phyloP scores from a whole-genome alignment of 2,888 invertebrate species.

The Trilocha varians region DNA sequence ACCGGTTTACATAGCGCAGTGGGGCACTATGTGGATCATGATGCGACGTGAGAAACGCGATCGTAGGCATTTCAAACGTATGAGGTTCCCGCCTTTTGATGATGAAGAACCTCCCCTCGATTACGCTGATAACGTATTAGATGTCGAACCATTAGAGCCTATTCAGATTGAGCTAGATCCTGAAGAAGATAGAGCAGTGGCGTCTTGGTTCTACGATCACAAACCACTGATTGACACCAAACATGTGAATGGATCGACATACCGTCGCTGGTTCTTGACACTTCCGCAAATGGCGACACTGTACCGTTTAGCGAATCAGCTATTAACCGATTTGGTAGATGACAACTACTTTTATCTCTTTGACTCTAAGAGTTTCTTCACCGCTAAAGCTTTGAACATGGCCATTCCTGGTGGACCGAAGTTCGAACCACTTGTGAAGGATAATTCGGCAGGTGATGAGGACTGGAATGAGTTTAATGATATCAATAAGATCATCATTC shows the following conservation, averaged over 20 bases:
- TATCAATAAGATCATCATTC: slow-evolving; percentile 99
- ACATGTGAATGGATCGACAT: slow-evolving; percentile 97
- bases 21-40: slow-evolving; percentile 99
- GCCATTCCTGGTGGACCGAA: slow-evolving; percentile 99
- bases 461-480: slow-evolving; percentile 99
- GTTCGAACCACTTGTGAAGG: slow-evolving; percentile 99
- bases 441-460: slow-evolving; percentile 97
- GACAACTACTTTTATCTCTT: slow-evolving; percentile 99
- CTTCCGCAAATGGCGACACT: slow-evolving; percentile 98
- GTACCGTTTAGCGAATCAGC: slow-evolving; percentile 97
- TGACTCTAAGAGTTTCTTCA: slow-evolving; percentile 99
- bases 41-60: slow-evolving; percentile 99
- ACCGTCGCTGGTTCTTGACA: slow-evolving; percentile 95
- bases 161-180: slow-evolving; percentile 98
- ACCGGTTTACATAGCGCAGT: slow-evolving; percentile 99
- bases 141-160: slow-evolving; percentile 98
- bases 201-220: slow-evolving; percentile 99
- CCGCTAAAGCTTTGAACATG: slow-evolving; percentile 99
- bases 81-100: slow-evolving; percentile 99
- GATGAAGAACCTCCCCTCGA: slow-evolving; percentile 99
- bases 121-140: slow-evolving; percentile 98
- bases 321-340: slow-evolving; percentile 97
- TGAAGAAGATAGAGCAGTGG: slow-evolving; percentile 92
- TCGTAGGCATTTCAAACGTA: slow-evolving; percentile 98
- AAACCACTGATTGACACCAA: slow-evolving; percentile 94